Conservation (phyloP, 2,888 invertebrate species). For the Dioctria rufipes region DNA sequence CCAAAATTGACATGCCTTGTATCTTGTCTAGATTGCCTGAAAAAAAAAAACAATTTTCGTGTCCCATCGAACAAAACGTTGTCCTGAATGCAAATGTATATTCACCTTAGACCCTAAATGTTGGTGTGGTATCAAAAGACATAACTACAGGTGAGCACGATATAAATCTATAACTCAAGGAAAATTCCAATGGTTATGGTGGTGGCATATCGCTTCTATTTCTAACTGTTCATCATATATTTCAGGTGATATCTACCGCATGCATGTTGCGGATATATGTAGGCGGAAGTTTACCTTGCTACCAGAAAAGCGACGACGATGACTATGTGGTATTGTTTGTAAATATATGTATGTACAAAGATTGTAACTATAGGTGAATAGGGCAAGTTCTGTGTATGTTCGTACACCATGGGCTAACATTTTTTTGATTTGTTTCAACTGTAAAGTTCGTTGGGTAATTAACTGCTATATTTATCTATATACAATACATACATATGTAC, state of each 20-base stretch:
- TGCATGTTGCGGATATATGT: neutral
- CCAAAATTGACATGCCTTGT: constrained; percentile 1
- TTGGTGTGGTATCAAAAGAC: neutral
- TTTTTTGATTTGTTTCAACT: no score
- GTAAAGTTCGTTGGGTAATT: neutral
- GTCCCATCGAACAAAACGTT: constrained; percentile 55
- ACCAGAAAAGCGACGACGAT: neutral
- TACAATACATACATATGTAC: neutral
- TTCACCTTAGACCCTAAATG: constrained; percentile 27
- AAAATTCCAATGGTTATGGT: constrained; percentile 23
- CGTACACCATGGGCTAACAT: no score
- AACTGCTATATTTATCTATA: neutral
- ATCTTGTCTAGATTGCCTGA: constrained; percentile 7
- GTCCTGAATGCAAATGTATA: constrained; percentile 49
- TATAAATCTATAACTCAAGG: constrained; percentile 54
- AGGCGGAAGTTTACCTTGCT: neutral
- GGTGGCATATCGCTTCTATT: neutral
- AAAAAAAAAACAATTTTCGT: constrained; percentile 42
- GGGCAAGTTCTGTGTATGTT: no score
- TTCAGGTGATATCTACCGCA: neutral
- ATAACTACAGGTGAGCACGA: constrained; percentile 49
- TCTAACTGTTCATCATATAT: constrained; percentile 3
- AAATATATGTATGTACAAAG: neutral
- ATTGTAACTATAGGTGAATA: no score
- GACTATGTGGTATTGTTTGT: neutral